Base-by-base conservation (phyloP, 23 tunicate species). In the Ascidia mentula region DNA sequence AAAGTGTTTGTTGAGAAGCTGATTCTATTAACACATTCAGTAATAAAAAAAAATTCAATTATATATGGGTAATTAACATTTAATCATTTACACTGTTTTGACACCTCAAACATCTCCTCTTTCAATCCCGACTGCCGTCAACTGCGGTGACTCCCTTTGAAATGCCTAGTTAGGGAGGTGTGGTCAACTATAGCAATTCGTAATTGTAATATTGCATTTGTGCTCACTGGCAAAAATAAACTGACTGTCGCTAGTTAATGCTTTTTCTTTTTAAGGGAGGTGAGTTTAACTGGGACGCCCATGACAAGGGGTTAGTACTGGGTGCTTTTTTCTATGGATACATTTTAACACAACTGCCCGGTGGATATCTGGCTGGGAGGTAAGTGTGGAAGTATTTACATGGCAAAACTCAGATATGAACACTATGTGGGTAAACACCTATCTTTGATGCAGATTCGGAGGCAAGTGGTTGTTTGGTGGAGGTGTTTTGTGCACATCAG, bases 301-400 rank as follows among this genome's bases (percentile, higher is more conserved):
- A 85, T 39, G 69, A 85, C 30, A 38, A 77, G 40, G 86, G 87
- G 37, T 61, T 84, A 37, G 87, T 94, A 2, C 88, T 94, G 31
- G 94, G 98, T 5, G 90, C 91, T 6, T 94, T 94, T 69, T 94
- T 94, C 70, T 94, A 94, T 85, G 98, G 98, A 13, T 94, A 94
- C 60, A 85, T 94, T 38, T 46, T 80, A 15, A 94, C 95, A 1
- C 94, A 89, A 46, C 69, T 94, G 24, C 81, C 87, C 40, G 98
- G 98, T 0, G 98, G 98, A 0, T 84, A 80, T 74, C 84, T 94
- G 34, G 94, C 98, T 18, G 45, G 83, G 40, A 88, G 59, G 91
- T 87, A 45, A 20, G 83, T 65, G 12, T 5, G 22, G 22, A 53
- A 3, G 1, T 5, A 20, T 6, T 72, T 28, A 4, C 18, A 36